Conservation (phyloP, 2,797 vertebrate genomes). For the Myoxocephalus aenaeus region DNA sequence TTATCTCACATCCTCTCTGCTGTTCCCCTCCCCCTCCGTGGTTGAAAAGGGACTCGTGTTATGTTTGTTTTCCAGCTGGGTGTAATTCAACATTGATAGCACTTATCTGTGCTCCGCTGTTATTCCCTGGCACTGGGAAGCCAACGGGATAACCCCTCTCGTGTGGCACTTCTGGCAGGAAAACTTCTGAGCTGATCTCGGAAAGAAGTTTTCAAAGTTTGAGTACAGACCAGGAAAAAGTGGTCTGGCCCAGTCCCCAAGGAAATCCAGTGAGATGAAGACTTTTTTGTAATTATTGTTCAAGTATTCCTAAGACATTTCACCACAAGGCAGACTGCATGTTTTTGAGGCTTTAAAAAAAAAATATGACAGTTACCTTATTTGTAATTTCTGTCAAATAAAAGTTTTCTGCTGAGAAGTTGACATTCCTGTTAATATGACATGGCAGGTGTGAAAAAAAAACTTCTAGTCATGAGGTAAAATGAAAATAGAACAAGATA, state of each 20-base stretch:
- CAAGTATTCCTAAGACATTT: slow-evolving; percentile 5
- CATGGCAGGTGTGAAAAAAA: slow-evolving; percentile 25
- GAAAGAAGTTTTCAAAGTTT: slow-evolving; percentile 26
- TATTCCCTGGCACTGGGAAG: slow-evolving; percentile 44
- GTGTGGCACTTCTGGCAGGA: slow-evolving; percentile 46
- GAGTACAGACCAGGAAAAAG: slow-evolving; percentile 15
- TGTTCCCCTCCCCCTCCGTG: slow-evolving; percentile 11
- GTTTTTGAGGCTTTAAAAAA: background rate
- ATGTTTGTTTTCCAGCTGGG: slow-evolving; percentile 67
- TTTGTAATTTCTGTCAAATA: slow-evolving; percentile 39
- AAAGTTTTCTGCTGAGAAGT: slow-evolving; percentile 35
- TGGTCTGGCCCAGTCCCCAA: slow-evolving; percentile 22
- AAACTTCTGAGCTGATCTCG: slow-evolving; percentile 24
- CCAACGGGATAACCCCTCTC: slow-evolving; percentile 42
- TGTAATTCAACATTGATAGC: slow-evolving; percentile 62
- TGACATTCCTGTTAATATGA: slow-evolving; percentile 49
- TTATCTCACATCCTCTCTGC: slow-evolving; percentile 45
- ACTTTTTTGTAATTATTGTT: slow-evolving; percentile 18
- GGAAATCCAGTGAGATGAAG: slow-evolving; percentile 32
- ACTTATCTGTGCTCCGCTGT: slow-evolving; percentile 61
- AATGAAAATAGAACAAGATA: slow-evolving; percentile 41
- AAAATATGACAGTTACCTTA: background rate
- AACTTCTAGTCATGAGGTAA: slow-evolving; percentile 19
- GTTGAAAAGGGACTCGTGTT: slow-evolving; percentile 33
- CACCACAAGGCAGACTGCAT: slow-evolving; percentile 2